These are phyloP conservation scores for Limnodromus scolopaceus DNA, from an alignment of 2,797 vertebrate species.

Conservation along the genomic window DNA sequence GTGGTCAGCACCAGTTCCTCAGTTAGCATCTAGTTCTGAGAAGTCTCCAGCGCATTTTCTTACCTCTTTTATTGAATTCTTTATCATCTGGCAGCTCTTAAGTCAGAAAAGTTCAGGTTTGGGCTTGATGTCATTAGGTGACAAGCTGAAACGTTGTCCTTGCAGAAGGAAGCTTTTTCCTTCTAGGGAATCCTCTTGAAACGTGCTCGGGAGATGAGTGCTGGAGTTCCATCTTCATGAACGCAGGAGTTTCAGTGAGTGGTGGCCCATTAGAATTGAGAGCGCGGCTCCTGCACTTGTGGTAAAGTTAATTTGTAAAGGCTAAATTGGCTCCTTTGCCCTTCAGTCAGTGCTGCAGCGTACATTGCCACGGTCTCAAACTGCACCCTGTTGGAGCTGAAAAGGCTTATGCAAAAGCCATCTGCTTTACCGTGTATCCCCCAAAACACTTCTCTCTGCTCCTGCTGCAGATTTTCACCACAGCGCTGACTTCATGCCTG, in stretches of 20 bases:
- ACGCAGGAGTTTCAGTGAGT: neutral
- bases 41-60: neutral
- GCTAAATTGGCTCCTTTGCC: neutral
- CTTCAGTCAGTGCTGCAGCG: neutral
- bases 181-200: neutral
- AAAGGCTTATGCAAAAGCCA: neutral
- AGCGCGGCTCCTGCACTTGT: neutral
- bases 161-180: neutral
- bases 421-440: neutral
- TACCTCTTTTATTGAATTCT: neutral
- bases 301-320: neutral
- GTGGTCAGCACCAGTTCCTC: neutral
- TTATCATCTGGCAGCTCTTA: neutral
- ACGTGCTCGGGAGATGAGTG: neutral
- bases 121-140: neutral
- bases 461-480: neutral
- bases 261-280: neutral
- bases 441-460: neutral
- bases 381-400: neutral
- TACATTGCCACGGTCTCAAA: neutral
- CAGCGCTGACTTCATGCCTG: neutral
- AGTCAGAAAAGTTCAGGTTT: neutral
- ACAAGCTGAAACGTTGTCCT: neutral
- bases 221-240: neutral
- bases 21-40: neutral